Evolutionary conservation across 2,797 vertebrate species (phyloP).

Genomic region (Orestias chungarensis): DNA sequence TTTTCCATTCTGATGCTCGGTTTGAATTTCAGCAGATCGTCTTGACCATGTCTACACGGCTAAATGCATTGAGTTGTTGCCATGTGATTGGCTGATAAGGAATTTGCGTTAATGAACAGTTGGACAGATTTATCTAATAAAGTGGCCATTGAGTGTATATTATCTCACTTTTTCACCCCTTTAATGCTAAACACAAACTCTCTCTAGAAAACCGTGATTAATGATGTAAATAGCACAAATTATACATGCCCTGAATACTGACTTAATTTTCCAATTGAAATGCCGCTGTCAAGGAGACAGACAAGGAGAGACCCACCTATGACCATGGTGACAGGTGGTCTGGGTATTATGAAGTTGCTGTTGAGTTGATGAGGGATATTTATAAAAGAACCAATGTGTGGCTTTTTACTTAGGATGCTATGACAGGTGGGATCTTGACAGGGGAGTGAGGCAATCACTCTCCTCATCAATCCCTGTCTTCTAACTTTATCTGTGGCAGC

Average conservation of each 20-base stretch:
- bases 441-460: constrained; percentile 73
- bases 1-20: too few relatives aligned
- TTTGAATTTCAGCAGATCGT: too few relatives aligned
- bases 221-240: constrained; percentile 51
- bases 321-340: constrained; percentile 57
- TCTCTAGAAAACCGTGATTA: constrained; percentile 48
- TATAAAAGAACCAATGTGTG: constrained; percentile 55
- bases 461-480: constrained; percentile 80
- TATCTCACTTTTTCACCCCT: constrained; percentile 53
- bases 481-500: constrained; percentile 77
- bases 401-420: constrained; percentile 47
- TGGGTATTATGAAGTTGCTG: constrained; percentile 50
- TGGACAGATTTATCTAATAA: too few relatives aligned
- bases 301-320: constrained; percentile 47
- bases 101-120: too few relatives aligned
- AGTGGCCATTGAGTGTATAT: too few relatives aligned
- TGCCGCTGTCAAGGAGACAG: constrained; percentile 63
- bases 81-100: too few relatives aligned
- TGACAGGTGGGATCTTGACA: constrained; percentile 80
- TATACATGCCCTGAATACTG: constrained; percentile 54
- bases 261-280: constrained; percentile 61
- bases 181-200: constrained; percentile 42
- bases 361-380: constrained; percentile 61
- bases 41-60: too few relatives aligned
- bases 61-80: too few relatives aligned